Evolutionary conservation across 1,140 invertebrate species (phyloP).

Genomic region (Sinella curviseta): DNA sequence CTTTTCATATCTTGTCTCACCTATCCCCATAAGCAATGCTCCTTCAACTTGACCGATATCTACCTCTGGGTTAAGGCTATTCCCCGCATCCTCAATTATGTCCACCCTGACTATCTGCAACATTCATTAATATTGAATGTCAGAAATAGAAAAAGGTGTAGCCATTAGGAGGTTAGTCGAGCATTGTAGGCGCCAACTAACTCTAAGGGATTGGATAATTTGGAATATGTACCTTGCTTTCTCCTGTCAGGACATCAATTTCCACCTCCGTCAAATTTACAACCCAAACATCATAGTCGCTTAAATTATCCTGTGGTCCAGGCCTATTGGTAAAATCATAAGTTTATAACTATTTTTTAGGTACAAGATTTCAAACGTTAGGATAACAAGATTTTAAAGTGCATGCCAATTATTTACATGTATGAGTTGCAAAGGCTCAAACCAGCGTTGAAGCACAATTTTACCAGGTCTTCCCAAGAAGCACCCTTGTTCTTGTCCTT

Average conservation of each 20-base stretch:
- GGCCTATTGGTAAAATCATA: constrained; percentile 18
- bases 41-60: constrained; percentile 78
- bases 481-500: constrained; percentile 62
- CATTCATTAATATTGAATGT: too few species aligned
- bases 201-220: neutral
- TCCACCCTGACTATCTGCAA: constrained; percentile 54
- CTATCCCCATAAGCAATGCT: constrained; percentile 82
- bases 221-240: constrained; percentile 48
- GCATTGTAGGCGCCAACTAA: neutral
- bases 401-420: constrained; percentile 57
- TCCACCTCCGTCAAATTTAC: constrained; percentile 67
- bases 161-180: too few species aligned
- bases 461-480: constrained; percentile 67
- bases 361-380: neutral
- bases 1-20: constrained; percentile 54
- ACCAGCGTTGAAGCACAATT: constrained; percentile 58
- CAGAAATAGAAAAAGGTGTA: too few species aligned
- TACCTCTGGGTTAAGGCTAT: constrained; percentile 50
- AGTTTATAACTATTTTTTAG: neutral
- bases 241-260: constrained; percentile 74
- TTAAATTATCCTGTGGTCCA: constrained; percentile 54
- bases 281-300: constrained; percentile 66
- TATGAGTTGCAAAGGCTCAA: constrained; percentile 64
- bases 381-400: neutral
- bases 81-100: constrained; percentile 57